Base-by-base conservation (phyloP, 2,797 vertebrate genomes). In the Bufotes viridis region DNA sequence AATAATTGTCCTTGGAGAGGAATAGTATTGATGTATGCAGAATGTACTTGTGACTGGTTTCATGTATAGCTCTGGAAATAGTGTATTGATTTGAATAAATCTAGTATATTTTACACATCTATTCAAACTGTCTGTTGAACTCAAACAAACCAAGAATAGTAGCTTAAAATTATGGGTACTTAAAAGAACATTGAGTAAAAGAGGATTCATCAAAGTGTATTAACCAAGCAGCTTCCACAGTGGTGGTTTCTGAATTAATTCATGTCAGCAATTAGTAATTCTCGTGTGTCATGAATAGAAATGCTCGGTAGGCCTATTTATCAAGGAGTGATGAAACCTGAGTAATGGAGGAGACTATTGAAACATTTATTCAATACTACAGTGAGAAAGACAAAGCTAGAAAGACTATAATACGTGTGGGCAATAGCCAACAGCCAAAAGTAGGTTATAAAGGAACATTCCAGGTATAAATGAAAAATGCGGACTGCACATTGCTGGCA, bases 1-100 rank as follows among this genome's bases (percentile, higher is more conserved):
- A 74, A 57, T 75, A 60, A 84, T 75, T 70, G 69, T 74, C 82
- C 82, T 58, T 75, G 13, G 69, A 84, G 82, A 84, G 55, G 69
- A 74, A 70, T 72, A 74, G 20, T 84, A 75, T 84, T 70, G 69
- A 84, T 74, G 42, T 58, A 84, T 74, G 29, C 7, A 84, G 65
- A 75, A 70, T 61, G 17, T 75, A 61, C 57, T 60, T 61, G 70
- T 17, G 20, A 75, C 57, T 75, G 11, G 57, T 49, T 84, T n/a
- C 20, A 84, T 84, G 17, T n/a, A 49, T 58, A 15, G 22, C 13
- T 75, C 18, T 75, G 70, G 9, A 75, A 75, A 61, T 75, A 84
- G 51, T 34, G 53, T 2, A 84, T 84, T 29, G 17, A 72, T 55
- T 53, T 80, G 13, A 80, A 60, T 80, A 60, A 55, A 78, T 57